Conservation (phyloP, 2,888 invertebrate species). For the Drosophila peninsularis region DNA sequence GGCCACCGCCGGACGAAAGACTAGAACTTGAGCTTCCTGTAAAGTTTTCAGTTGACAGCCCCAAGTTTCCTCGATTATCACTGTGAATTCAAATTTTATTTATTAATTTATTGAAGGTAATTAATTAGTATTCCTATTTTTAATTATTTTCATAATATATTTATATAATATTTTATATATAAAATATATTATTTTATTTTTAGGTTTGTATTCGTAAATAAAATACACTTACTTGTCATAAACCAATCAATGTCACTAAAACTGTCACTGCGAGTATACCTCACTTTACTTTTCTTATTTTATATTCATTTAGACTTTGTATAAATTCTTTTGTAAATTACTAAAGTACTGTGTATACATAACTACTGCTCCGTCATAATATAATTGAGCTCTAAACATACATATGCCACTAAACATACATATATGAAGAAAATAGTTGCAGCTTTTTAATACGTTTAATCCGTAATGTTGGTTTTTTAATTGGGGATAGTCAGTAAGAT, state of each 20-base stretch:
- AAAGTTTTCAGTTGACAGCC: conserved; percentile 86
- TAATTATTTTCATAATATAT: neutral
- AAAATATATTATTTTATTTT: neutral
- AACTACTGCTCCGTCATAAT: conserved; percentile 38
- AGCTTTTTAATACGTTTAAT: conserved; percentile 45
- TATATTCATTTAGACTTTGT: neutral
- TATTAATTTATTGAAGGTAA: neutral
- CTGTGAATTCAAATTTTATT: conserved; percentile 85
- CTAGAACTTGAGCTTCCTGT: conserved; percentile 89
- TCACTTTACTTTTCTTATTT: conserved; percentile 81
- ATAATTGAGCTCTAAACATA: conserved; percentile 49
- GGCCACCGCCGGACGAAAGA: conserved; percentile 85
- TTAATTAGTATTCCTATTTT: neutral
- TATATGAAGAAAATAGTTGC: conserved; percentile 43
- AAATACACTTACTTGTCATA: conserved; percentile 78
- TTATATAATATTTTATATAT: no score
- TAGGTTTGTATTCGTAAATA: neutral
- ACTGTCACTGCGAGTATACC: conserved; percentile 82
- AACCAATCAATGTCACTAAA: conserved; percentile 81
- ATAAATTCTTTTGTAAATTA: conserved; percentile 2
- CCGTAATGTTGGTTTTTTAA: conserved; percentile 52
- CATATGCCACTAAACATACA: conserved; percentile 42
- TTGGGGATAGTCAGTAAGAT: conserved; percentile 39
- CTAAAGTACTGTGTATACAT: neutral
- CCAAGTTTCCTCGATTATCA: conserved; percentile 88